Percentiles rank a stretch among this genome's conserved stretches.
Evolutionary conservation across 1,140 invertebrate genomes (phyloP).

Genomic region (Popillia japonica): DNA sequence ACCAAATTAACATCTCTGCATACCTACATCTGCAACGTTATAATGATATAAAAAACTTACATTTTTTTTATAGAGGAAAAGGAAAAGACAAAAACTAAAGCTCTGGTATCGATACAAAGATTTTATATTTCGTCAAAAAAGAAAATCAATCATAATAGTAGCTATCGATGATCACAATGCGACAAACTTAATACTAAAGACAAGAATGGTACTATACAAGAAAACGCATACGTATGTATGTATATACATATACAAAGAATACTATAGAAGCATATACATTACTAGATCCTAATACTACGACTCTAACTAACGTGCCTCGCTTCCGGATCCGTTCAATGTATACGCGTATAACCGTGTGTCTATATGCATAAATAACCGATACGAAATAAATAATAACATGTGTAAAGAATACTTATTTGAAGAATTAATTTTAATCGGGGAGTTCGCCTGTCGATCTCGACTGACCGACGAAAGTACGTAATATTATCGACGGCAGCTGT

Average conservation of each 20-base stretch:
- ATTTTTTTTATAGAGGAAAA: too few species aligned
- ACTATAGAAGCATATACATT: slow-evolving; percentile 14
- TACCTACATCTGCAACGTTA: too few species aligned
- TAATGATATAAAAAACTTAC: too few species aligned
- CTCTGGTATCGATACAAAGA: slow-evolving; percentile 36
- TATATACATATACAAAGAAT: slow-evolving; percentile 33
- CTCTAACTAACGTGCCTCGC: not conserved
- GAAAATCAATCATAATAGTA: too few species aligned
- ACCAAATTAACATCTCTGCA: too few species aligned
- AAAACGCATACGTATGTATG: slow-evolving; percentile 26
- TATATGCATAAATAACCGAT: not conserved
- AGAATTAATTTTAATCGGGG: too few species aligned
- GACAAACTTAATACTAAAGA: slow-evolving; percentile 54
- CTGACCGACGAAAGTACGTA: too few species aligned
- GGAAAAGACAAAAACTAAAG: too few species aligned
- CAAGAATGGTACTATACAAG: slow-evolving; percentile 42
- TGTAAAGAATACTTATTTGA: too few species aligned
- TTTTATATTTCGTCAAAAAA: slow-evolving; percentile 49
- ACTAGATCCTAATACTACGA: not conserved
- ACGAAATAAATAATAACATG: too few species aligned
- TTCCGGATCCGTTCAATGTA: slow-evolving; percentile 23
- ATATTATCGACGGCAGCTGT: not conserved
- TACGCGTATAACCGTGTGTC: not conserved
- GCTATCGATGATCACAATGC: slow-evolving; percentile 50
- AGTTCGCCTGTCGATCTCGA: too few species aligned